Conservation (phyloP, 2,888 invertebrate species). For the Diarsia rubi region DNA sequence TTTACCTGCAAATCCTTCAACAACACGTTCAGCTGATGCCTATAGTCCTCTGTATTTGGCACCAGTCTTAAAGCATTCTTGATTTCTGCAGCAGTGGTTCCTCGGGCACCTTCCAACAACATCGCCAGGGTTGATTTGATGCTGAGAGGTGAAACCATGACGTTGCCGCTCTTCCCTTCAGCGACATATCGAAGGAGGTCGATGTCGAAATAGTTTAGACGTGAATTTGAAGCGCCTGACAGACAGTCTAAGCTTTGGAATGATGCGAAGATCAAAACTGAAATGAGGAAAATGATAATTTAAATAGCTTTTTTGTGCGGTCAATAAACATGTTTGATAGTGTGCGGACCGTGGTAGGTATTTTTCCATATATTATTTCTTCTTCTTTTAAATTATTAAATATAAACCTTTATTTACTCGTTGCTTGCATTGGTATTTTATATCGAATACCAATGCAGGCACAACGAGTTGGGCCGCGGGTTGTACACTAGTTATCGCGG, state of each 20-base stretch:
- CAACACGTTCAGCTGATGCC: slow-evolving; percentile 80
- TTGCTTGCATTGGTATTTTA: too few relatives aligned
- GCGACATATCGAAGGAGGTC: slow-evolving; percentile 88
- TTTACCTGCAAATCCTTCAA: slow-evolving; percentile 79
- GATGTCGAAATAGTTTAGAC: slow-evolving; percentile 90
- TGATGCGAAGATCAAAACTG: slow-evolving; percentile 67
- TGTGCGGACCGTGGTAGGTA: background rate
- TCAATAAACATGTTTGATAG: background rate
- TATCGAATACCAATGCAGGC: background rate
- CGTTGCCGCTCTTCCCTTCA: slow-evolving; percentile 87
- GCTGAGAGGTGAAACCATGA: slow-evolving; percentile 93
- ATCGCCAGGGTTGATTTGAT: slow-evolving; percentile 92
- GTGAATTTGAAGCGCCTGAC: slow-evolving; percentile 67
- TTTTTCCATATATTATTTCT: background rate
- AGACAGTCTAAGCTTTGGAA: slow-evolving; percentile 73
- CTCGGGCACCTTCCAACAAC: slow-evolving; percentile 92
- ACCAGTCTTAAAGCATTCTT: slow-evolving; percentile 90
- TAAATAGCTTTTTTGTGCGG: background rate
- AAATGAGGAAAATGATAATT: slow-evolving; percentile 65
- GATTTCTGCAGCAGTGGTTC: slow-evolving; percentile 91
- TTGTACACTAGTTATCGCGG: too few relatives aligned
- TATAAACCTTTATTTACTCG: too few relatives aligned
- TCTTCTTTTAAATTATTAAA: background rate
- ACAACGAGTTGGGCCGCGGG: slow-evolving; percentile 4
- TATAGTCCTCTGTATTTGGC: slow-evolving; percentile 76